These are phyloP conservation scores for Neoascia interrupta DNA, from an alignment of 2,888 invertebrate species.

Conservation along the genomic window DNA sequence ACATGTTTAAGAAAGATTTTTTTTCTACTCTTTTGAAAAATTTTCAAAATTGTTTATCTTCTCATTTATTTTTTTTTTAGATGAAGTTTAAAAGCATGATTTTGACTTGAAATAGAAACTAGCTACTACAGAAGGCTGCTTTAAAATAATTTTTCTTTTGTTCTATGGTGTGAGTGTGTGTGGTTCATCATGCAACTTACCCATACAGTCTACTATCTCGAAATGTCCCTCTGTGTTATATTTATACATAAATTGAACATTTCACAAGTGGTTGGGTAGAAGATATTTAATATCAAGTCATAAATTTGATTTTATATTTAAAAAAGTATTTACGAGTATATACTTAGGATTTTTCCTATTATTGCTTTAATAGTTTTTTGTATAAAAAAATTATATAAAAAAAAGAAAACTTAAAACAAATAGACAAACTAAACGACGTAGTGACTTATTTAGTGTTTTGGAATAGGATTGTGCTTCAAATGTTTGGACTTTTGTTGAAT, in stretches of 20 bases:
- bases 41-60: too few species aligned
- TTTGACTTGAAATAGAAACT: constrained; percentile 67
- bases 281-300: too few species aligned
- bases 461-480: too few species aligned
- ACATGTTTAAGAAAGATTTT: constrained; percentile 52
- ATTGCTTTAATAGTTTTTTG: too few species aligned
- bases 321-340: too few species aligned
- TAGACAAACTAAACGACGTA: too few species aligned
- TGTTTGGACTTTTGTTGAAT: too few species aligned
- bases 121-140: constrained; percentile 65
- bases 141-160: constrained; percentile 41
- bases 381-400: not conserved
- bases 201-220: constrained; percentile 95
- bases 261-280: too few species aligned
- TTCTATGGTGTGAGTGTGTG: constrained; percentile 46
- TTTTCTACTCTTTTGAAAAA: constrained; percentile 11
- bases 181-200: constrained; percentile 80
- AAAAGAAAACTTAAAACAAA: not conserved
- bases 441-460: too few species aligned
- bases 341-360: too few species aligned
- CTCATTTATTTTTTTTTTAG: constrained; percentile 39
- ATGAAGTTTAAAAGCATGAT: constrained; percentile 74
- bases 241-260: constrained; percentile 63
- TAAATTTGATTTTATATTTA: not conserved
- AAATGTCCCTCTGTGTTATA: constrained; percentile 88